Percentiles rank a stretch among this genome's conserved stretches.
Conservation (phyloP, 2,113 vertebrate species). For the Edolisoma coerulescens region DNA sequence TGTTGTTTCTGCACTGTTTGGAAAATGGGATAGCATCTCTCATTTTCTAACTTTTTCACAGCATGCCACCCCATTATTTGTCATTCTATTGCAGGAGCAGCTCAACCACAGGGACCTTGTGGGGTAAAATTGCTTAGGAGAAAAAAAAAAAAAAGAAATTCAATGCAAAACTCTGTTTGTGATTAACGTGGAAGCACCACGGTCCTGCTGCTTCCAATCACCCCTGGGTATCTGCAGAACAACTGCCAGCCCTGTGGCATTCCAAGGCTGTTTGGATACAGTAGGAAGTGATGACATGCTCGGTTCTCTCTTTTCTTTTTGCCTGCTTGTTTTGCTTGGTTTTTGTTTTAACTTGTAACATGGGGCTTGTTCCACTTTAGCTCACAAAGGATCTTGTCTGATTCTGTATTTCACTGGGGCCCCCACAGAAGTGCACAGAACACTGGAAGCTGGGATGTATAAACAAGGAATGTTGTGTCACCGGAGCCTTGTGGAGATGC, state of each 20-base stretch:
- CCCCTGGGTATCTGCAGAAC: background rate
- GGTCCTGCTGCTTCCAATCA: background rate
- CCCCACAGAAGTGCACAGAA: background rate
- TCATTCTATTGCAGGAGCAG: slow-evolving; percentile 21
- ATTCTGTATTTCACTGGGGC: background rate
- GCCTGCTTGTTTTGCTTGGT: background rate
- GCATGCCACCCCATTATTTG: slow-evolving; percentile 27
- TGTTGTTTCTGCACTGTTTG: slow-evolving; percentile 33
- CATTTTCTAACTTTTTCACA: slow-evolving; percentile 37
- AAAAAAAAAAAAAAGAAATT: background rate
- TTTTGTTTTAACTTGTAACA: background rate
- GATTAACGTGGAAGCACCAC: background rate
- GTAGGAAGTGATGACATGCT: slow-evolving; percentile 3
- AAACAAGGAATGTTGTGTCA: background rate
- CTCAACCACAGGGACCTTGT: background rate
- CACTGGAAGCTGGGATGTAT: background rate
- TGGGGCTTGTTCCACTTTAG: background rate
- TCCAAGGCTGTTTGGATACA: background rate
- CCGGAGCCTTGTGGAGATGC: background rate
- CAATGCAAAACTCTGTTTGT: background rate
- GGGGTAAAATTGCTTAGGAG: slow-evolving; percentile 31
- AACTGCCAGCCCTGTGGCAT: background rate
- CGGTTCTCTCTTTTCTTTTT: background rate
- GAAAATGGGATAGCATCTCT: background rate
- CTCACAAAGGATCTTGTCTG: background rate